Evolutionary conservation across 2,888 invertebrate species (phyloP).

Genomic region (Osmoderma eremita): DNA sequence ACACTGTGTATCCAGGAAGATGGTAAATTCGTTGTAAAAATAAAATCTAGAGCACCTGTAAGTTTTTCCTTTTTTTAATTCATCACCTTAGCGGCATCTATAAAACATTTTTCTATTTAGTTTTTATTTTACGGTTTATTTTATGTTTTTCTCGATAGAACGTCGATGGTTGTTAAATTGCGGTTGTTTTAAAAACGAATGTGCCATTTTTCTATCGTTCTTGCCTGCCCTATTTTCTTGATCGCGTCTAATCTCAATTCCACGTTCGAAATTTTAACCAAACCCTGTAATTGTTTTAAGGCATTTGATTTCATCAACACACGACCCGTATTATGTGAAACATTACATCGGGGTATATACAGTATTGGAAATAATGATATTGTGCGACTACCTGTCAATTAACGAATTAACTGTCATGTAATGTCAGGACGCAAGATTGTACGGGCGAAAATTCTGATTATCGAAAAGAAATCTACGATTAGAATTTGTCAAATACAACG

Average conservation of each 20-base stretch:
- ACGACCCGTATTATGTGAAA: conserved; percentile 27
- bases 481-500: too few relatives aligned
- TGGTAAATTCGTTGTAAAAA: conserved; percentile 55
- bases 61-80: conserved; percentile 48
- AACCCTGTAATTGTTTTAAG: conserved; percentile 29
- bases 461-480: too few relatives aligned
- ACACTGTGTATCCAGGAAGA: conserved; percentile 50
- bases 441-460: too few relatives aligned
- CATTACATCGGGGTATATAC: background rate
- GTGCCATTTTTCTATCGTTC: conserved; percentile 20
- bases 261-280: conserved; percentile 9
- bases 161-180: conserved; percentile 27
- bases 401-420: too few relatives aligned
- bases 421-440: too few relatives aligned
- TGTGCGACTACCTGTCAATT: too few relatives aligned
- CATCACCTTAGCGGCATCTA: conserved; percentile 54
- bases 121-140: conserved; percentile 44
- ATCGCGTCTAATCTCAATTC: conserved; percentile 9
- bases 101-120: conserved; percentile 57
- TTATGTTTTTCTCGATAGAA: conserved; percentile 38
- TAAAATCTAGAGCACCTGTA: conserved; percentile 60
- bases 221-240: conserved; percentile 4
- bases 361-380: too few relatives aligned
- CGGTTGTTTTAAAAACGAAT: conserved; percentile 16
- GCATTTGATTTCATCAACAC: conserved; percentile 27